Evolutionary conservation across 2,888 invertebrate species (phyloP).

Genomic region (Candidula unifasciata): DNA sequence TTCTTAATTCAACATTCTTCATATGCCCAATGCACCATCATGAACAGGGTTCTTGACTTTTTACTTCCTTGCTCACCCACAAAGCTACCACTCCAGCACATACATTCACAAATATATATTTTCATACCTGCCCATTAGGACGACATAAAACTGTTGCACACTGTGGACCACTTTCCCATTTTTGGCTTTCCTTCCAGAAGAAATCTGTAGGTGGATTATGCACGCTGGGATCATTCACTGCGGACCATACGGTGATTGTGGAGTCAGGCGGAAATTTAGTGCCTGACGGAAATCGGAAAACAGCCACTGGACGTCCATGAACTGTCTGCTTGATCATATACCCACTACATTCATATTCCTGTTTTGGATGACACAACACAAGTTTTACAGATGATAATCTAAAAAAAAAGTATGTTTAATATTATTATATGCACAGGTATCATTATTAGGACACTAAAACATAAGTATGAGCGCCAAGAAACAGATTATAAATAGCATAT

Average conservation of each 20-base stretch:
- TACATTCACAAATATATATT: no score
- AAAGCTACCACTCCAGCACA: no score
- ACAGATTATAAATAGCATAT: no score
- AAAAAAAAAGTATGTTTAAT: no score
- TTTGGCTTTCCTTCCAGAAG: conserved; percentile 76
- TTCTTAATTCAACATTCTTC: no score
- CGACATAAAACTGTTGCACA: conserved; percentile 77
- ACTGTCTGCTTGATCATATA: conserved; percentile 77
- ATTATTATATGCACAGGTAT: no score
- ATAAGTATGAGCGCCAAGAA: no score
- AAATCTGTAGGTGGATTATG: conserved; percentile 77
- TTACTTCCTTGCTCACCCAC: no score
- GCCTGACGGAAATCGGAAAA: conserved; percentile 75
- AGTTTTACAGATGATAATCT: no score
- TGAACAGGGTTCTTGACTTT: no score
- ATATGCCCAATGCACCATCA: no score
- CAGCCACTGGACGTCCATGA: conserved; percentile 76
- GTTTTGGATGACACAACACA: conserved; percentile 13
- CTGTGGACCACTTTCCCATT: conserved; percentile 77
- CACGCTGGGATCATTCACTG: conserved; percentile 68
- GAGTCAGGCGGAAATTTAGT: conserved; percentile 70
- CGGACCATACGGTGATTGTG: conserved; percentile 76
- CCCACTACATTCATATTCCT: conserved; percentile 76
- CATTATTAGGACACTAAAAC: no score
- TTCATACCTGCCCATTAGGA: conserved; percentile 74